phyloP scores from a whole-genome alignment of 2,113 vertebrate genomes.

The Cryptomyrus ogoouensis region DNA sequence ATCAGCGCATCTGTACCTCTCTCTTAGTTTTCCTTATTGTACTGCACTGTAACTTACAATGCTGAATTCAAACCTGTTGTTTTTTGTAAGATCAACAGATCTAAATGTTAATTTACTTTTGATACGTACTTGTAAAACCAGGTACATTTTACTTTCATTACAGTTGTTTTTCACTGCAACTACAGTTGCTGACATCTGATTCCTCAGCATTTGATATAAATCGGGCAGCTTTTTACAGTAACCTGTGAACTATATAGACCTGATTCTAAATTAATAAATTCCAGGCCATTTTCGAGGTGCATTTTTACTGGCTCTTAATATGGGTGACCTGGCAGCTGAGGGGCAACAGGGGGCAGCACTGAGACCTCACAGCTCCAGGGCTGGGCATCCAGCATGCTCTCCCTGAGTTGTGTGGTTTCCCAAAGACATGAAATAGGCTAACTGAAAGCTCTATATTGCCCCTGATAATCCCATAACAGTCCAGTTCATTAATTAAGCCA shows the following conservation, averaged over 20 bases:
- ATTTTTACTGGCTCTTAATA: too few relatives aligned
- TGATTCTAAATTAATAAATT: too few relatives aligned
- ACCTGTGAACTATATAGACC: too few relatives aligned
- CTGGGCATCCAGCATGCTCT: neutral
- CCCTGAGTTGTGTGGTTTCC: neutral
- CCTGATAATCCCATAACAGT: neutral
- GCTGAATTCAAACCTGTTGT: neutral
- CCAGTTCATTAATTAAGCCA: slow-evolving; percentile 2
- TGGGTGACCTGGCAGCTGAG: neutral
- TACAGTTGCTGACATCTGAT: too few relatives aligned
- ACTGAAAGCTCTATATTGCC: neutral
- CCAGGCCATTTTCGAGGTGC: too few relatives aligned
- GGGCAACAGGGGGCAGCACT: too few relatives aligned
- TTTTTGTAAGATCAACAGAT: neutral
- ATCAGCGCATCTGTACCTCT: too few relatives aligned
- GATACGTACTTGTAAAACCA: neutral
- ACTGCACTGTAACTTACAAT: neutral
- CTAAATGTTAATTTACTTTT: neutral
- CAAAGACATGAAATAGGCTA: neutral
- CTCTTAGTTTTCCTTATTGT: neutral
- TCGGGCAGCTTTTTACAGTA: too few relatives aligned
- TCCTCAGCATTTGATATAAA: too few relatives aligned
- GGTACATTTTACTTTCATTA: neutral
- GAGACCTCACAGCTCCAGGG: neutral
- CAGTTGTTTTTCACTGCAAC: neutral